Base-by-base conservation (phyloP, 1,140 invertebrate species). In the Zophobas atratus region DNA sequence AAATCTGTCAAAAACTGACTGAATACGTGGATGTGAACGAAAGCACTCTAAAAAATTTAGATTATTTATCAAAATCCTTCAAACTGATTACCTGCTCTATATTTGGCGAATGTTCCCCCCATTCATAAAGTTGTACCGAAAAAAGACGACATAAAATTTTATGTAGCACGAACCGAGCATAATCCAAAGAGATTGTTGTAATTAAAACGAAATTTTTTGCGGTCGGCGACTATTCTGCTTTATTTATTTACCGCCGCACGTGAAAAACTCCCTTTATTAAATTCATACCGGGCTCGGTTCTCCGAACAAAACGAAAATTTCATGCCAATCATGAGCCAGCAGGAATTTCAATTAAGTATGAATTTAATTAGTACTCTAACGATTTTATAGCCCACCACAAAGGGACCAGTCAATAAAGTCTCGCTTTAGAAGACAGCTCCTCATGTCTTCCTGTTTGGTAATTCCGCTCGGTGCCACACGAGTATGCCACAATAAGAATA, bases 1-100 rank as follows among this genome's bases (percentile, higher is more conserved):
- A 80, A 80, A 80, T 80, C 76, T 77, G 75, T 80, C 78, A 74
- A 80, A 77, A 80, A 77, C 78, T 77, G 78, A 74, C 78, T 79
- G 78, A 77, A 51, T 70, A 57, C 63, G 73, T 35, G 70, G 46
- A 60, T 60, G 46, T 79, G 36, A 72, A 48, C 55, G 53, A 56
- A 60, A 56, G 75, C 75, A 70, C 73, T 70, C 51, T 53, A 60
- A 57, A 70, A 79, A 79, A 79, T 79, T 79, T 77, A 77, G 78
- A 79, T 79, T 76, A 79, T 79, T 79, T 79, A 79, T 79, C 70
- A 79, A 79, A 79, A 79, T 70, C 67, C 63, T 49, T 70, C 46
- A 77, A 53, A 48, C 46, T 67, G 73, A 75, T 55, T 67, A 48
- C 41, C 60, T 67, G 33, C 39, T 67, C 43, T 67, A 41, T 5